Evolutionary conservation across 2,113 vertebrate genomes (phyloP), one percentile per base, ranked within the genome.

Genomic region (Pandion haliaetus): DNA sequence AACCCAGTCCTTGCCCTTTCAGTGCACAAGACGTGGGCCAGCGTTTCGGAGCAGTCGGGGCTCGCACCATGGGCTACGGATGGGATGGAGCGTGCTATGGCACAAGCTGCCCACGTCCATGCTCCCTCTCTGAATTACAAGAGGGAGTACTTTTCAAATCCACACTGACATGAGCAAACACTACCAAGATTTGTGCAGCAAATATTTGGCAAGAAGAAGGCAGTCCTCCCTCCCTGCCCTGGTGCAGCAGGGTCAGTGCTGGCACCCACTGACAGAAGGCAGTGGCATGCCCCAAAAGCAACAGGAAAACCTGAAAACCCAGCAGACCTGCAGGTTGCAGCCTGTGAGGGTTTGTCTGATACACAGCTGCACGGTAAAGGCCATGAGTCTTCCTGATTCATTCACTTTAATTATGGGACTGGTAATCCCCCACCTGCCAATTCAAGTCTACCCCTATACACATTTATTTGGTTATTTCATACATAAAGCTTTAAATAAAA

Each of bases 1-100:
- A 77, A 28, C 3, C 25, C 24, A 28, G 13, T 11, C 36, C 32
- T 73, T 5, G 17, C 17, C 26, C 45, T 50, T 58, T 34, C 40
- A 32, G 3, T 6, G 40, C 28, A 57, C 8, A 55, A 47, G 82
- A 79, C 0, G 0, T 9, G 12, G 19, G 10, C 21, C 32, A 54
- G n/a, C 0, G 0, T 82, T 66, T 80, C 2, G 4, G 71, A 74
- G 28, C 7, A 1, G 3, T 4, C 0, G 0, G n/a, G n/a, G n/a
- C n/a, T n/a, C n/a, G 13, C 34, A 55, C 29, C 40, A 25, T 0
- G 0, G 57, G 28, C 36, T 65, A 34, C 0, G 2, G 50, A 73
- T 4, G 9, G 36, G 24, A 74, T 2, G 42, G 74, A 77, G 6
- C 1, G 0, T n/a, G 34, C 28, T 38, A 15, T 6, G 11, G 34